Conservation (phyloP, 2,113 vertebrate genomes). For the Pristiophorus japonicus region DNA sequence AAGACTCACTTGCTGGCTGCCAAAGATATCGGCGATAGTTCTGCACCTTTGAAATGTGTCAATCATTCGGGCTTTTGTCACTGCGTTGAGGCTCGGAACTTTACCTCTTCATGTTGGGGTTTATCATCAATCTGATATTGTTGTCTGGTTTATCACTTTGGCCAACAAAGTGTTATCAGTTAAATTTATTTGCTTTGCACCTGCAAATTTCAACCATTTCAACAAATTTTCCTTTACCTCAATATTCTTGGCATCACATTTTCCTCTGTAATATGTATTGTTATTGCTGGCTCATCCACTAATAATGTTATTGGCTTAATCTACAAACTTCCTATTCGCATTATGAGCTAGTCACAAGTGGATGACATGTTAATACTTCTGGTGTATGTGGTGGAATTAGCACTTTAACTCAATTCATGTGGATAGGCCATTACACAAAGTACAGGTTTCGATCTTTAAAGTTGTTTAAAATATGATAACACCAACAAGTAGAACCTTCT, state of each 20-base stretch:
- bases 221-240: neutral
- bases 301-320: neutral
- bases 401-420: neutral
- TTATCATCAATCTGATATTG: neutral
- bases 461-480: neutral
- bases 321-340: neutral
- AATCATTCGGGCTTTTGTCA: neutral
- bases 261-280: no score
- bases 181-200: neutral
- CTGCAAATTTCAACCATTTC: neutral
- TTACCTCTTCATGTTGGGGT: neutral
- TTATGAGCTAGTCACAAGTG: neutral
- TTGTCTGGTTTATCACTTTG: no score
- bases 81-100: neutral
- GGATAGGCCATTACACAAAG: neutral
- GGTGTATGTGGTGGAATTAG: neutral
- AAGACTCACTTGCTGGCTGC: neutral
- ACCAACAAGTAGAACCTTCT: neutral
- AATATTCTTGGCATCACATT: neutral
- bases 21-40: neutral
- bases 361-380: neutral
- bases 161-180: neutral
- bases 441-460: neutral
- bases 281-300: neutral
- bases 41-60: neutral